Evolutionary conservation across 2,797 vertebrate species (phyloP).

Genomic region (Sciurus vulgaris): DNA sequence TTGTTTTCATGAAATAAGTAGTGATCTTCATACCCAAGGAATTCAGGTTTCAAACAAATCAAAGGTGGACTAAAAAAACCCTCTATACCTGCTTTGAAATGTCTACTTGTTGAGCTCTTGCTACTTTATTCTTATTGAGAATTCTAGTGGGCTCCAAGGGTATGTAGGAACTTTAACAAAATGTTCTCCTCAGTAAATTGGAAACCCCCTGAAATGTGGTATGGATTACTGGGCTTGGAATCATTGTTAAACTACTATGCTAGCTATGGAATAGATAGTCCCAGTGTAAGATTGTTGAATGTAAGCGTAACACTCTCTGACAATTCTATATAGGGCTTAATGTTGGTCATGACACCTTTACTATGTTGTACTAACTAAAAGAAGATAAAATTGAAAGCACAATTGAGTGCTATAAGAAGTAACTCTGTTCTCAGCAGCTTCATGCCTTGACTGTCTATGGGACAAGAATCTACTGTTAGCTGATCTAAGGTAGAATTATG

Average conservation of each 20-base stretch:
- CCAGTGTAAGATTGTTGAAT: not conserved
- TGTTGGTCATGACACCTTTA: constrained; percentile 23
- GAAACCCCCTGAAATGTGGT: not conserved
- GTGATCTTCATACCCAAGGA: not conserved
- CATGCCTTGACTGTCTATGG: not conserved
- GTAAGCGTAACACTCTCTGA: not conserved
- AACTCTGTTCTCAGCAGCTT: constrained; percentile 14
- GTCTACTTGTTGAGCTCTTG: constrained; percentile 20
- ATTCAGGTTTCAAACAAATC: constrained; percentile 40
- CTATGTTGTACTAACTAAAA: constrained; percentile 6
- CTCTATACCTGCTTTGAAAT: constrained; percentile 33
- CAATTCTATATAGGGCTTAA: not conserved
- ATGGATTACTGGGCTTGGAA: not conserved
- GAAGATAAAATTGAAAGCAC: constrained; percentile 32
- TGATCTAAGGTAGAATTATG: constrained; percentile 35
- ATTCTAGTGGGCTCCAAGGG: not conserved
- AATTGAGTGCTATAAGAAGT: not conserved
- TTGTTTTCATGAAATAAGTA: constrained; percentile 42
- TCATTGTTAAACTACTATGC: not conserved
- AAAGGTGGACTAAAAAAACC: constrained; percentile 45
- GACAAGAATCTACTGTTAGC: not conserved
- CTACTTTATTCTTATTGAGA: constrained; percentile 41
- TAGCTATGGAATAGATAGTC: not conserved
- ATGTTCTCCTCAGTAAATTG: constrained; percentile 11
- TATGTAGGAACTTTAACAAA: constrained; percentile 5